Conservation (phyloP, 64 coral and sea anemone species). For the Stichodactyla helianthus region DNA sequence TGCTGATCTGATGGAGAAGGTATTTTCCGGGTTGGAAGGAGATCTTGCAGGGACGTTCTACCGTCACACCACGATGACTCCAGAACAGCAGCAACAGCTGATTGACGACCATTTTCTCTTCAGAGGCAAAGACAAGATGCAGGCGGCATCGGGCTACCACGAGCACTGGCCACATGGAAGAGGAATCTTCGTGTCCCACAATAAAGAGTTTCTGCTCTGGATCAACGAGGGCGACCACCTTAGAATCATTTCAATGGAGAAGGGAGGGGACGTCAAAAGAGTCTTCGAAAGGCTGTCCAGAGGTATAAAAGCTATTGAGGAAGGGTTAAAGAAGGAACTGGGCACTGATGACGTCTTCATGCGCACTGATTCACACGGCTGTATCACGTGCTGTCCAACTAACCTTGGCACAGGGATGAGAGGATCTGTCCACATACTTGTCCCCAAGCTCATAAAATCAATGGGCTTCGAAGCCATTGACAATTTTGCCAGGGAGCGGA, state of each 20-base stretch:
- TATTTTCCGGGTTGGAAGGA: slow-evolving; percentile 47
- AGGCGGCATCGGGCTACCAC: slow-evolving; percentile 61
- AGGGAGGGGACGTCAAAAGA: slow-evolving; percentile 48
- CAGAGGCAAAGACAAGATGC: slow-evolving; percentile 70
- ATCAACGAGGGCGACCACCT: slow-evolving; percentile 79
- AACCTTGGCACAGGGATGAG: slow-evolving; percentile 68
- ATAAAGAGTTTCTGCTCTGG: slow-evolving; percentile 60
- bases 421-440: slow-evolving; percentile 53
- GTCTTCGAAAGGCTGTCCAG: slow-evolving; percentile 55
- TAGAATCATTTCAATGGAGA: slow-evolving; percentile 70
- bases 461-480: slow-evolving; percentile 48
- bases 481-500: slow-evolving; percentile 4
- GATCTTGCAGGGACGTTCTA: slow-evolving; percentile 64
- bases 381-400: slow-evolving; percentile 71
- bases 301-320: slow-evolving; percentile 48
- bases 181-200: slow-evolving; percentile 61
- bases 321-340: slow-evolving; percentile 22
- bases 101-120: slow-evolving; percentile 71
- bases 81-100: slow-evolving; percentile 59
- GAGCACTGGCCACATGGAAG: slow-evolving; percentile 64
- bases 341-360: slow-evolving; percentile 35
- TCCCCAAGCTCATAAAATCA: slow-evolving; percentile 48
- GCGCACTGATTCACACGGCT: slow-evolving; percentile 27
- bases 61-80: slow-evolving; percentile 35
- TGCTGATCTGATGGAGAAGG: slow-evolving; percentile 48